Base-by-base conservation (phyloP, 2,797 vertebrate genomes). In the Aquila chrysaetos region DNA sequence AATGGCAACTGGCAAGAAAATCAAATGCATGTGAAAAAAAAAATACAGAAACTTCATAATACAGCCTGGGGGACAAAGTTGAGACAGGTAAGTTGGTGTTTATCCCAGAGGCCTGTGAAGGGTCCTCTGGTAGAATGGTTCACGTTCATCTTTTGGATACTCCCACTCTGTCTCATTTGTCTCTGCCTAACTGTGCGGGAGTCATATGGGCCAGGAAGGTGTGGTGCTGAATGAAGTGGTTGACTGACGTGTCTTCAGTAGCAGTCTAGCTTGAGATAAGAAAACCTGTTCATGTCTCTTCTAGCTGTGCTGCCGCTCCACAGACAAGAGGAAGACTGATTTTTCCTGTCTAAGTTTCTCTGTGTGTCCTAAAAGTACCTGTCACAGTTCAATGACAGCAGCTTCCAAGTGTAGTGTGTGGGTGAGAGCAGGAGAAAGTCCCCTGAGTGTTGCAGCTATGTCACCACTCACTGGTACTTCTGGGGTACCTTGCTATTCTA, bases 1-100 rank as follows among this genome's bases (percentile, higher is more conserved):
- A 46, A 77, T 17, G 65, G 76, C 97, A 96, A 73, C 44, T 88
- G 86, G 92, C 96, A 93, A 89, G 78, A 88, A 96, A 94, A 84
- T 80, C 65, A 91, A 94, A 73, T 4, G 30, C 51, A 60, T 18
- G 60, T 69, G 43, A 35, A 28, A 70, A 67, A 43, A 44, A 39
- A 28, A 3, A 2, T 4, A 15, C 46, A 64, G 37, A 69, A 70
- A 51, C 61, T 54, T 48, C 13, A 41, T 18, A 6, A 20, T 37
- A 67, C 39, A 54, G 30, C 7, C 48, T 43, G 44, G 51, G 44
- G 51, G 68, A 27, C 35, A 53, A 24, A 85, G 33, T 48, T 53
- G 60, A 76, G 49, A 44, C 35, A 68, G 46, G 18, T 54, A 18
- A 48, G 31, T 14, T 56, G 54, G 19, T 56, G 31, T n/a, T 87